Evolutionary conservation across 2,113 vertebrate species (phyloP), one percentile per base, ranked within the genome.

Genomic region (Steatornis caripensis): DNA sequence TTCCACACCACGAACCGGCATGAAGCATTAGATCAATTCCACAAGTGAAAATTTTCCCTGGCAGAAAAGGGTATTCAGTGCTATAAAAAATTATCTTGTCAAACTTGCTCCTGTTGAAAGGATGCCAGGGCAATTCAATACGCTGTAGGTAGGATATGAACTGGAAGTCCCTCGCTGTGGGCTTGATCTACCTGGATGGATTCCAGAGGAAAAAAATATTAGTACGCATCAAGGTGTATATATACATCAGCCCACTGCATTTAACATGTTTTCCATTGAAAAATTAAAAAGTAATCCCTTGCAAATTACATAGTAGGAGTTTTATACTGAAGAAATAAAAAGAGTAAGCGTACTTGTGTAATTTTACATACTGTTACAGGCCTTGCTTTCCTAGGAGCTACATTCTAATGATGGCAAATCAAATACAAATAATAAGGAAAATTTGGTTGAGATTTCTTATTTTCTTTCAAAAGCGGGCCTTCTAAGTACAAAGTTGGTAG

Each of bases 1-100:
- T 62, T 91, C 43, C 0, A 0, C 1, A 11, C 48, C 30, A n/a
- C 2, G 3, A 46, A 51, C 27, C 12, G 43, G 29, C 18, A 9
- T 37, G 41, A 60, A 76, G 69, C 26, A 41, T 72, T 17, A 27
- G n/a, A 57, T 26, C 34, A 24, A 11, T 69, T 34, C 37, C 74
- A 34, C 66, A 89, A 5, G 5, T 32, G 45, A 48, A 36, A 17
- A 57, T 74, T 61, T 41, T 48, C 54, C 30, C 49, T 62, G 29
- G 19, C 78, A 88, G 55, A 23, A 82, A 71, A 69, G 34, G 17
- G 24, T 66, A 32, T 49, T 57, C 21, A 14, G 17, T 37, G 41
- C 32, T 71, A 29, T 36, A 17, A 79, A 84, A 75, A 45, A 15
- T 7, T n/a, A 30, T 46, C 29, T 57, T 24, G 23, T 81, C 51